Percentiles rank a stretch among this genome's conserved stretches.
Conservation (phyloP, 2,113 vertebrate genomes). For the Sminthopsis crassicaudata region DNA sequence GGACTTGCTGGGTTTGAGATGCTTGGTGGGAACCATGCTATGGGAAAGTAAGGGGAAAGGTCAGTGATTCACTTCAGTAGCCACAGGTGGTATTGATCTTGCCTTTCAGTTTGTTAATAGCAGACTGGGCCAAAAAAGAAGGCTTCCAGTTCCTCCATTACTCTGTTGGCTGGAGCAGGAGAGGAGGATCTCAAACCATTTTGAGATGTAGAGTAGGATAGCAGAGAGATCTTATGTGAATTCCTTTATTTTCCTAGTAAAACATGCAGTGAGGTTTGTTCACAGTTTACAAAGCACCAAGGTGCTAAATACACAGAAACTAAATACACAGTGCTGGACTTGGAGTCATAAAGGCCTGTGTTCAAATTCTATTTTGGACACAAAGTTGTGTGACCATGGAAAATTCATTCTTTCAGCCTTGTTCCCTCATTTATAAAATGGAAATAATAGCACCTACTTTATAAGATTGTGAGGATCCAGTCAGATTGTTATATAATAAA, state of each 20-base stretch:
- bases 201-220: not conserved
- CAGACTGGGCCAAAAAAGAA: not conserved
- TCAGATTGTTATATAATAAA: not conserved
- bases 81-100: not conserved
- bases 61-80: not conserved
- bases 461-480: not conserved
- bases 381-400: not conserved
- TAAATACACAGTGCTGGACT: not conserved
- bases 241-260: not conserved
- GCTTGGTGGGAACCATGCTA: not conserved
- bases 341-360: not conserved
- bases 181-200: not conserved
- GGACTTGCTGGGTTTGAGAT: not conserved
- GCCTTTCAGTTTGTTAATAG: not conserved
- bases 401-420: not conserved
- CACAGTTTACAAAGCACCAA: not conserved
- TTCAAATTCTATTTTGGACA: not conserved
- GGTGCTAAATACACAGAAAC: not conserved
- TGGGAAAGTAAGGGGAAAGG: not conserved
- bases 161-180: not conserved
- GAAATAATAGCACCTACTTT: not conserved
- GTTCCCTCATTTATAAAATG: not conserved
- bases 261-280: not conserved
- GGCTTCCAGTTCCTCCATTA: not conserved
- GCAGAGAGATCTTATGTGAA: not conserved